Evolutionary conservation across 2,888 invertebrate species (phyloP), one percentile per base, ranked within the genome.

Genomic region (Patella ulyssiponensis): DNA sequence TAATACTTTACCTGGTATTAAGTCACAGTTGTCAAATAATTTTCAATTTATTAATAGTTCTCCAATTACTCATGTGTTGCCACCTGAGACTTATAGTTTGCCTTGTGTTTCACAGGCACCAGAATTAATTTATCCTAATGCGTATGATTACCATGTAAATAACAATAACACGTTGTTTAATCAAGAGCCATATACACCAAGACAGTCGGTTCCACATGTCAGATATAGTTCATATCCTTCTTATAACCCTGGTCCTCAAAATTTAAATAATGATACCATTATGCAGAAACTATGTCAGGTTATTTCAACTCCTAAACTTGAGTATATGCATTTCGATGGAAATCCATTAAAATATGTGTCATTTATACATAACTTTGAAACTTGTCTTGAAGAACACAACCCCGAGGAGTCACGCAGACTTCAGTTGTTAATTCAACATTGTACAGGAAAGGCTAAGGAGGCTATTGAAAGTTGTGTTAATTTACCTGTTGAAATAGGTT

Each of bases 381-480:
- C 58, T 58, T 58, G 17, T 17, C 20, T 58, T 7, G 58, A 58
- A 20, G 17, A 14, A n/a, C 7, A 14, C 4, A 58, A 58, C 20
- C 58, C 58, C 1, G 58, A 58, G 3, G 58, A 58, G 20, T 58
- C 58, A 7, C 58, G n/a, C 58, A 58, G 17, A 3, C 20, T 58
- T 1, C 58, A 58, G 11, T 20, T 58, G 17, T 58, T 58, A 7
- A 58, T 58, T 9, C 58, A 58, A n/a, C 58, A 58, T 17, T 58
- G 58, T 14, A 14, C 12, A n/a, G 58, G 17, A n/a, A 58, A 58
- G 2, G 58, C 58, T 17, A 58, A 20, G 20, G 58, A 58, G n/a
- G 58, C 58, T 20, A 58, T 58, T n/a, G 58, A 58, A 58, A n/a
- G 58, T 58, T 58, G 58, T n/a, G 58, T 58, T n/a, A 58, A 58